Base-by-base conservation (phyloP, 1,140 invertebrate genomes). In the Trichoplusia ni region DNA sequence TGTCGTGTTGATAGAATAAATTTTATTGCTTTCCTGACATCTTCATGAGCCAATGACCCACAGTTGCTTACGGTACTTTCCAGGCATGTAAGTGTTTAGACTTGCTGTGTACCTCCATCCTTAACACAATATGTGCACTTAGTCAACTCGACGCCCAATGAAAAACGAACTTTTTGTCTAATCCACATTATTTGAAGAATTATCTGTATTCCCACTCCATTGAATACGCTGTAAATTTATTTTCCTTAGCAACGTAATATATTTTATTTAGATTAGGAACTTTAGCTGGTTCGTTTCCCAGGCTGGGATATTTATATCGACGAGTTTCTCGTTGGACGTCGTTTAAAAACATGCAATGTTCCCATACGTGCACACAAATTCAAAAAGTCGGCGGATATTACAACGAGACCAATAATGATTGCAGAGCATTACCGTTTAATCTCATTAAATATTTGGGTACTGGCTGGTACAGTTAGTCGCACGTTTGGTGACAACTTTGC, bases 41-140 rank as follows among this genome's bases (percentile, higher is more conserved):
- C 74, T 83, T 73, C 75, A 77, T 79, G 75, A 84, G 81, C 78
- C 81, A 77, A 82, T 80, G 83, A 86, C 81, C 81, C 72, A 76
- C 73, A 70, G 75, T 61, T 64, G 69, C 75, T 82, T 83, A 85
- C 82, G 81, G 79, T 85, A 83, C 79, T 81, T 82, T 70, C 64
- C 66, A 73, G 74, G 67, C 60, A 68, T 75, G 75, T 58, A 58
- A 58, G 54, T 75, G 73, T 76, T 65, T 73, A 53, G 27, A 58
- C 19, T 49, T 18, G 73, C 72, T 75, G 69, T 77, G 70, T 74
- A 74, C 70, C 29, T 47, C 37, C 19, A 75, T 77, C 76, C 73
- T 73, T 74, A 77, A 68, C 68, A 74, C 71, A 75, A 75, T 80
- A 77, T 77, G 73, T 79, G 69, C 69, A 71, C 69, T 73, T 13